Conservation (phyloP, 2,888 invertebrate genomes). For the Odontocolon sp. region DNA sequence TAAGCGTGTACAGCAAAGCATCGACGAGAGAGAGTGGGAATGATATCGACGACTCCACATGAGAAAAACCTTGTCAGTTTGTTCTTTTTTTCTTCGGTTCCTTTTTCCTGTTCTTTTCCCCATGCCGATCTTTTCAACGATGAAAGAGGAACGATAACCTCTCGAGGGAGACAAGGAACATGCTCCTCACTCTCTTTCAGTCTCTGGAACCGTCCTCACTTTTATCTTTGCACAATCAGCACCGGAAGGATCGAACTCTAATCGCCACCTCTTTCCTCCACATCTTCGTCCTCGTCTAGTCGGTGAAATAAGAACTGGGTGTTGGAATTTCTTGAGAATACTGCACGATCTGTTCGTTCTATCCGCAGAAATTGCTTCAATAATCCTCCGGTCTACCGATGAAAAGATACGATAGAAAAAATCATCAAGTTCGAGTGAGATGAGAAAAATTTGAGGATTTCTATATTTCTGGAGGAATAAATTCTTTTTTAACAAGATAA, state of each 20-base stretch:
- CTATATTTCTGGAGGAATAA: too few species aligned
- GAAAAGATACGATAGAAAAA: background rate
- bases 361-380: background rate
- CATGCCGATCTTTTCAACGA: conserved; percentile 26
- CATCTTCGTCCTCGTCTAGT: background rate
- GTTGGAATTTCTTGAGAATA: conserved; percentile 27
- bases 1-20: conserved; percentile 5
- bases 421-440: background rate
- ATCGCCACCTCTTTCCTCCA: conserved; percentile 39
- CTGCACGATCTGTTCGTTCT: background rate
- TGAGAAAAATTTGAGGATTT: background rate
- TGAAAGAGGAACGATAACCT: conserved; percentile 45
- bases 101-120: conserved; percentile 5
- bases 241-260: conserved; percentile 68
- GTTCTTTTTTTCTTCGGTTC: conserved; percentile 16
- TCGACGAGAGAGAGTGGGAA: conserved; percentile 21
- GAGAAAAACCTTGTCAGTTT: conserved; percentile 36
- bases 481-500: too few species aligned
- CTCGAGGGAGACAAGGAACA: conserved; percentile 63
- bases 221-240: conserved; percentile 78
- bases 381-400: background rate
- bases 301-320: conserved; percentile 10
- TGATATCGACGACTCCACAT: conserved; percentile 19
- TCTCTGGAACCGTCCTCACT: conserved; percentile 59
- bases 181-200: conserved; percentile 44